A percentile compares a stretch with the other conserved stretches of the same genome.
phyloP scores from a whole-genome alignment of 2,113 vertebrate species.

The Salvelinus sp. region DNA sequence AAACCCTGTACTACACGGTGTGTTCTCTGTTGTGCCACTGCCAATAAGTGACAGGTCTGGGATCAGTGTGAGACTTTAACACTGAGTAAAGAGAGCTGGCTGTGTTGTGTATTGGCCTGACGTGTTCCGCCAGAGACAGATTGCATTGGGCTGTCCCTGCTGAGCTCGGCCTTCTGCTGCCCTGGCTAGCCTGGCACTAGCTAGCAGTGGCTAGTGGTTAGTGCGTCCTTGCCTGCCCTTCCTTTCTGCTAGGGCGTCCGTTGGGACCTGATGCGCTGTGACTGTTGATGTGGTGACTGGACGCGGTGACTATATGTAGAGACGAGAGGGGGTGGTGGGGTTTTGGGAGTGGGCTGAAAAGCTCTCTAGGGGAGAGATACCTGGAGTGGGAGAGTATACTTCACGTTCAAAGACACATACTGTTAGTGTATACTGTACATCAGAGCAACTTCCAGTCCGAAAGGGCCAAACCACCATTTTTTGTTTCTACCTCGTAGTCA shows the following conservation, averaged over 20 bases:
- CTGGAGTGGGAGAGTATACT: slow-evolving; percentile 27
- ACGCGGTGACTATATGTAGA: slow-evolving; percentile 16
- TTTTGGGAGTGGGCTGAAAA: slow-evolving; percentile 16
- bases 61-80: too few relatives aligned
- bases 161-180: not conserved
- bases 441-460: too few relatives aligned
- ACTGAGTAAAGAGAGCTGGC: not conserved
- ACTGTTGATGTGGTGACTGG: slow-evolving; percentile 23
- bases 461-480: too few relatives aligned
- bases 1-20: too few relatives aligned
- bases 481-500: too few relatives aligned
- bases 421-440: too few relatives aligned
- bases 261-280: not conserved
- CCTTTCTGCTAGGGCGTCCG: slow-evolving; percentile 36
- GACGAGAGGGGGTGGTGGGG: slow-evolving; percentile 6
- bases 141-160: not conserved
- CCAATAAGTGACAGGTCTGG: too few relatives aligned
- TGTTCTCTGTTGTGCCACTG: too few relatives aligned
- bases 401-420: too few relatives aligned
- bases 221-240: slow-evolving; percentile 21
- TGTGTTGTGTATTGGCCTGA: slow-evolving; percentile 1
- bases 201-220: not conserved
- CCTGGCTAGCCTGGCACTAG: not conserved
- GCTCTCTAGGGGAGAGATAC: slow-evolving; percentile 10
- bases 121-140: slow-evolving; percentile 9